These are phyloP conservation scores for Mus pahari DNA, from an alignment of 2,113 vertebrate species.

Conservation along the genomic window DNA sequence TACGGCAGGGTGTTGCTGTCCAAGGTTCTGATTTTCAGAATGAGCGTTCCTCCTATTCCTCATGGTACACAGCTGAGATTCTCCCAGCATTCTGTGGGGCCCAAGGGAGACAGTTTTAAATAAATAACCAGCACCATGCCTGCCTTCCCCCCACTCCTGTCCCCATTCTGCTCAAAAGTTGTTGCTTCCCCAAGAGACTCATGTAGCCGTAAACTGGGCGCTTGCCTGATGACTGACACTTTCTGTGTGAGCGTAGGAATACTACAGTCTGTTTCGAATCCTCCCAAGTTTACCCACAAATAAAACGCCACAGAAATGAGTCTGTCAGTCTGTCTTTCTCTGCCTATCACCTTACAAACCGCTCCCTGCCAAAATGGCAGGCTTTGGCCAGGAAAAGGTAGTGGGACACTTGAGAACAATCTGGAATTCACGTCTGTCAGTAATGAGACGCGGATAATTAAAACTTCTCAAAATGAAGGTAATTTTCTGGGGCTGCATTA, in stretches of 20 bases:
- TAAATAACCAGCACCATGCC: not conserved
- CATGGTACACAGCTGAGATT: not conserved
- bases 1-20: not conserved
- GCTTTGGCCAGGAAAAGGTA: not conserved
- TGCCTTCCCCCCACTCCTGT: not conserved
- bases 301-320: not conserved
- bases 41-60: not conserved
- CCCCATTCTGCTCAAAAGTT: not conserved
- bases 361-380: not conserved
- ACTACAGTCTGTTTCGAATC: slow-evolving; percentile 21
- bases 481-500: slow-evolving; percentile 68
- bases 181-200: not conserved
- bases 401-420: not conserved
- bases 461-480: slow-evolving; percentile 65
- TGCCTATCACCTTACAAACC: not conserved
- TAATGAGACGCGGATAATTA: slow-evolving; percentile 61
- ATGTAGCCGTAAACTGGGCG: not conserved
- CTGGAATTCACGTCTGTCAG: slow-evolving; percentile 32
- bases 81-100: not conserved
- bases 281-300: slow-evolving; percentile 40
- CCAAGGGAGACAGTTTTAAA: not conserved
- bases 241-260: not conserved
- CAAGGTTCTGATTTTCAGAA: slow-evolving; percentile 9
- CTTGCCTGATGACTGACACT: not conserved
- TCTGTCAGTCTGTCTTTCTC: not conserved